Conservation (phyloP, 2,888 invertebrate species). For the Lomographa bimaculata region DNA sequence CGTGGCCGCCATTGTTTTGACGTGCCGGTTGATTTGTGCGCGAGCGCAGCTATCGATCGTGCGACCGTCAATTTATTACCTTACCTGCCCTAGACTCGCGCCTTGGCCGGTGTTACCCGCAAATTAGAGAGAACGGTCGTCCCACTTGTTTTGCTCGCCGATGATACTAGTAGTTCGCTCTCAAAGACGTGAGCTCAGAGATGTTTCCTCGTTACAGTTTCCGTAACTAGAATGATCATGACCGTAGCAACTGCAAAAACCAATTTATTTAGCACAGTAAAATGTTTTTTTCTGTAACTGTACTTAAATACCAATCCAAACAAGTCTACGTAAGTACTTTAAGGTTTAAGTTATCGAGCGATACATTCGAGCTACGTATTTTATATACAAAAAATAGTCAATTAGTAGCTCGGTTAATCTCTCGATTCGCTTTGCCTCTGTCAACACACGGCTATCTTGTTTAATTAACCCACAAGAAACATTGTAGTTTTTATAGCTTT, state of each 20-base stretch:
- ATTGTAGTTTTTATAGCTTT: conserved; percentile 38
- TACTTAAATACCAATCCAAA: neutral
- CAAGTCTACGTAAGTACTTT: too few relatives aligned
- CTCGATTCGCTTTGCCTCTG: conserved; percentile 31
- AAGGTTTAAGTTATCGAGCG: conserved; percentile 14
- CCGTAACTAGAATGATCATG: conserved; percentile 27
- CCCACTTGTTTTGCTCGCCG: conserved; percentile 48
- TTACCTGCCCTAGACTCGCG: conserved; percentile 61
- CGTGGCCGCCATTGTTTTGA: conserved; percentile 68
- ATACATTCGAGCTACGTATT: conserved; percentile 12
- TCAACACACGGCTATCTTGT: conserved; percentile 33
- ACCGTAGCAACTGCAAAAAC: conserved; percentile 24
- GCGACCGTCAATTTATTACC: conserved; percentile 67
- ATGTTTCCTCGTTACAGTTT: conserved; percentile 30
- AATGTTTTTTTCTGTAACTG: conserved; percentile 13
- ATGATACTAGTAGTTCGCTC: conserved; percentile 47
- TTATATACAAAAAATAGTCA: conserved; percentile 26
- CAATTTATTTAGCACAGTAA: conserved; percentile 14
- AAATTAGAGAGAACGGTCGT: conserved; percentile 64
- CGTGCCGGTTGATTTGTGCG: conserved; percentile 75
- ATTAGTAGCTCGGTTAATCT: conserved; percentile 31
- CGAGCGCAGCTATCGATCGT: conserved; percentile 67
- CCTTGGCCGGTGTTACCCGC: conserved; percentile 52
- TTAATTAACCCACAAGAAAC: conserved; percentile 37
- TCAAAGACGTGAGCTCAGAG: conserved; percentile 30